Evolutionary conservation across 2,888 invertebrate species (phyloP).

Genomic region (Callosobruchus maculatus): DNA sequence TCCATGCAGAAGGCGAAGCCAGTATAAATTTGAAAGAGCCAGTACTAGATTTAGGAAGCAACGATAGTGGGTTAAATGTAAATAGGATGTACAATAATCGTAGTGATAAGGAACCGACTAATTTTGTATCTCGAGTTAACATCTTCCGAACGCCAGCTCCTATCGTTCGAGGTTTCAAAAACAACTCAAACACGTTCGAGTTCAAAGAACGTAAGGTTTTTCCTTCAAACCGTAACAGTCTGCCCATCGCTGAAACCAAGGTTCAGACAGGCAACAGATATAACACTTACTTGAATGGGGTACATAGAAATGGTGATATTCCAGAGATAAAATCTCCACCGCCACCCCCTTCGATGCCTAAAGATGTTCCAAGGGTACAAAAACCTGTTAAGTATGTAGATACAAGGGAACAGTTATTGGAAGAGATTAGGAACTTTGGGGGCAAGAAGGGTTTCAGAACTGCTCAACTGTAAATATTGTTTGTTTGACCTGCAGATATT

Average conservation of each 20-base stretch:
- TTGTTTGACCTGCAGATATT: not conserved
- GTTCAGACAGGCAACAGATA: slow-evolving; percentile 51
- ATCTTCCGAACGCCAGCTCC: slow-evolving; percentile 38
- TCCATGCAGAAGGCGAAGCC: not conserved
- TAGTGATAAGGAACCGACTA: slow-evolving; percentile 24
- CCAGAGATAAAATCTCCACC: slow-evolving; percentile 27
- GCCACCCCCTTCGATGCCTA: slow-evolving; percentile 43
- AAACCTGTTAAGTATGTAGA: slow-evolving; percentile 45
- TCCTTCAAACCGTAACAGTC: slow-evolving; percentile 22
- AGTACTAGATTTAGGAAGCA: slow-evolving; percentile 14
- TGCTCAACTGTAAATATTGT: slow-evolving; percentile 10
- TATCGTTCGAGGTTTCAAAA: slow-evolving; percentile 44
- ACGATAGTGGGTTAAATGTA: slow-evolving; percentile 13
- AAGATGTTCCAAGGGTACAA: slow-evolving; percentile 21
- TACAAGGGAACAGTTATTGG: slow-evolving; percentile 63
- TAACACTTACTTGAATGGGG: slow-evolving; percentile 44
- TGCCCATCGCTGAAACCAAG: slow-evolving; percentile 40
- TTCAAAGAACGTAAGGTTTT: slow-evolving; percentile 24
- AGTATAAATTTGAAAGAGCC: slow-evolving; percentile 21
- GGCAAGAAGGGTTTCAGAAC: slow-evolving; percentile 45
- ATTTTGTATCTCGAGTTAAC: slow-evolving; percentile 32
- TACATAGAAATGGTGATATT: slow-evolving; percentile 7
- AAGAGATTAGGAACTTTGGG: slow-evolving; percentile 70
- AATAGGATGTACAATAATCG: slow-evolving; percentile 10
- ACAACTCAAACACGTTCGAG: slow-evolving; percentile 29